These are phyloP conservation scores for Girardinus metallicus DNA, from an alignment of 2,797 vertebrate species.

Conservation along the genomic window DNA sequence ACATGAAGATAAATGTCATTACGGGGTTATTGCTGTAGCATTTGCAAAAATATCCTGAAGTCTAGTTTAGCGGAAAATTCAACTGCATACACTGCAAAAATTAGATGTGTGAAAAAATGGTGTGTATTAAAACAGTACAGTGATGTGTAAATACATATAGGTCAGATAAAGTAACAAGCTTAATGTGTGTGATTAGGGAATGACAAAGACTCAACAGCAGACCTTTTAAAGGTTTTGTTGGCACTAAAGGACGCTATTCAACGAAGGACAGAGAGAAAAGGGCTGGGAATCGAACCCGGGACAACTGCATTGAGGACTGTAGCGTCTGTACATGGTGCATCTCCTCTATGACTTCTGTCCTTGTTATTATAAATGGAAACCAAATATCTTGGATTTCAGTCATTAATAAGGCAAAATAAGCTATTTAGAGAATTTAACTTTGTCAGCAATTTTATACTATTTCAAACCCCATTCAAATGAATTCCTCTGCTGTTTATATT, in stretches of 20 bases:
- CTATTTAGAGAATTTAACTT: not conserved
- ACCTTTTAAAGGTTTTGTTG: not conserved
- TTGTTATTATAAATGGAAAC: not conserved
- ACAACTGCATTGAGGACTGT: too few species aligned
- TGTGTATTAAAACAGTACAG: not conserved
- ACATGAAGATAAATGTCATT: not conserved
- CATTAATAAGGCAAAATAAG: not conserved
- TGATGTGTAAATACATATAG: too few species aligned
- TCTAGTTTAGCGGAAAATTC: not conserved
- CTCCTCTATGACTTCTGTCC: not conserved
- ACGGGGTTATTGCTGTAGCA: not conserved
- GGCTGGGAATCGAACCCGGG: too few species aligned
- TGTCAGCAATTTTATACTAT: not conserved
- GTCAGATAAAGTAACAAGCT: not conserved
- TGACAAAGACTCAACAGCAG: not conserved
- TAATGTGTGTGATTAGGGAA: not conserved
- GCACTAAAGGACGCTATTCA: too few species aligned
- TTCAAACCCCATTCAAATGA: not conserved
- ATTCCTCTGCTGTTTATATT: not conserved
- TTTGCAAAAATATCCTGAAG: not conserved
- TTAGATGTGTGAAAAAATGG: not conserved
- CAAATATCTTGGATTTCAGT: not conserved
- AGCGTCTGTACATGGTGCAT: too few species aligned
- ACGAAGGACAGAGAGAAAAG: too few species aligned
- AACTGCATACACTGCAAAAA: not conserved